Base-by-base conservation (phyloP, 2,797 vertebrate species). In the Danionella dracula region DNA sequence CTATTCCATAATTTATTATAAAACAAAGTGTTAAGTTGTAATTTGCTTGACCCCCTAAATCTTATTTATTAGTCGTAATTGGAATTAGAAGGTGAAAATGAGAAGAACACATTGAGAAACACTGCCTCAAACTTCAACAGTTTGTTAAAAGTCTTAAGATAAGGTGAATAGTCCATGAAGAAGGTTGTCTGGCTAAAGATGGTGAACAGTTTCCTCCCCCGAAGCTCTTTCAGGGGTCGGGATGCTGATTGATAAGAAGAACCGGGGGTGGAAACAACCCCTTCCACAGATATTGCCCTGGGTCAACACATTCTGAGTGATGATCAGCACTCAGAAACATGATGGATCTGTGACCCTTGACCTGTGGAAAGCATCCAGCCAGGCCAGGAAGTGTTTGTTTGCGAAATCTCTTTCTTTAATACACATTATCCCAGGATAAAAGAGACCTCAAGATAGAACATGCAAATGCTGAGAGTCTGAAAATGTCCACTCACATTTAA, bases 271-370 rank as follows among this genome's bases (percentile, higher is more conserved):
- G 48, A 19, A 50, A 56, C 50, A 56, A 62, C 60, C 60, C 20
- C 9, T 34, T 15, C 17, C 8, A n/a, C 15, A 37, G 27, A 34
- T 1, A 53, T 20, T 45, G 34, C 51, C 44, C 20, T 51, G 44
- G 46, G 68, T 64, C 60, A 70, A 64, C 60, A 50, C 59, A 44
- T 31, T 29, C 37, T 50, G 53, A 62, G 37, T 50, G 57, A 49
- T 57, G 53, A 56, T 58, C 62, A 58, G 54, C 49, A 21, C 19
- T 71, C 59, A 32, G 58, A 70, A 56, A 29, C 9, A 59, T 71
- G 59, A 75, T 71, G 64, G 59, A 68, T 75, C 62, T 65, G 42
- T 68, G 65, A 59, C 41, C 54, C 17, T 11, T 44, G 68, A 59
- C 13, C 50, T 45, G 31, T 45, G 32, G 20, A 27, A 16, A 35